phyloP scores from a whole-genome alignment of 2,888 invertebrate genomes.

The Griposia aprilina region DNA sequence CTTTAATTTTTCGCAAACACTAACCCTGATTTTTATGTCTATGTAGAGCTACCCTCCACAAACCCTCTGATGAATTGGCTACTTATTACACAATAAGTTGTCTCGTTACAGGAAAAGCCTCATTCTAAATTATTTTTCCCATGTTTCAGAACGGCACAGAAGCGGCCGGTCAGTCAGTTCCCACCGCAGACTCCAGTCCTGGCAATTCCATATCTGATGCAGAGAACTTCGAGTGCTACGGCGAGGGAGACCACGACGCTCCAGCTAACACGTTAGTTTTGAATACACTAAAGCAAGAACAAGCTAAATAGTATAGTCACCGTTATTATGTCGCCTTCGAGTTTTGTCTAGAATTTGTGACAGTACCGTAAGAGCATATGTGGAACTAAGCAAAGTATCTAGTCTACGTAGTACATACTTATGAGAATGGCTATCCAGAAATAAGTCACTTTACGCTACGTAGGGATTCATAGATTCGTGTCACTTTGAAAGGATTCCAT shows the following conservation, averaged over 20 bases:
- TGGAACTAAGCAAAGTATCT: not conserved
- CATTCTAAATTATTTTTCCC: not conserved
- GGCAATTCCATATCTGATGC: constrained; percentile 93
- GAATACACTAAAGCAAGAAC: not conserved
- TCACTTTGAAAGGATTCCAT: too few species aligned
- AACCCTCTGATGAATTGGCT: not conserved
- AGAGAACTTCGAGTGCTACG: constrained; percentile 95
- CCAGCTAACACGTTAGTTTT: constrained; percentile 83
- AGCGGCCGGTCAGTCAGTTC: constrained; percentile 78
- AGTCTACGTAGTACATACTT: not conserved
- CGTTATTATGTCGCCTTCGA: too few species aligned
- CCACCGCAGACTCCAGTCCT: constrained; percentile 89
- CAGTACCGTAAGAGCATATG: not conserved
- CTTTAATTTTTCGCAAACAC: not conserved
- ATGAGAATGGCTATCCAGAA: not conserved
- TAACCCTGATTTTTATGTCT: not conserved
- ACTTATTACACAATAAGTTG: not conserved
- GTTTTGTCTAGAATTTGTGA: not conserved
- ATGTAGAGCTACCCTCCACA: not conserved
- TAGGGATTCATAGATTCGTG: too few species aligned
- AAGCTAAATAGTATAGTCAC: too few species aligned
- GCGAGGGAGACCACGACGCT: constrained; percentile 92
- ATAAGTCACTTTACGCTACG: not conserved
- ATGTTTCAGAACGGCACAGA: constrained; percentile 85
- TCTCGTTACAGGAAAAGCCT: not conserved